Percentiles rank a stretch among this genome's conserved stretches.
phyloP scores from a whole-genome alignment of 2,797 vertebrate species.

The Dendrocincla tyrannina region DNA sequence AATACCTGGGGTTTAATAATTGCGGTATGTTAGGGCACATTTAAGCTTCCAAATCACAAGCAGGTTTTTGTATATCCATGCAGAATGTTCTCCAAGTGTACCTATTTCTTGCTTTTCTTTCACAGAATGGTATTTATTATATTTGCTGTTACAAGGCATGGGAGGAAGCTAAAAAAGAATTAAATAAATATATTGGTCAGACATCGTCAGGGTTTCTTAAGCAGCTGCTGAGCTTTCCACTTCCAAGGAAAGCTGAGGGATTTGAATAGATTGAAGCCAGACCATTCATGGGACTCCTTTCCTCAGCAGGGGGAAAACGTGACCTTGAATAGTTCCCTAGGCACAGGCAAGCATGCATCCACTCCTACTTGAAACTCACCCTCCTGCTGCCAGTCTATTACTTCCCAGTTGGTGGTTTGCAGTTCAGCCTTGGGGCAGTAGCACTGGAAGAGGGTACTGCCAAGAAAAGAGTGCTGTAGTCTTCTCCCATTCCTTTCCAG shows the following conservation, averaged over 20 bases:
- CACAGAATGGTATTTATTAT: background rate
- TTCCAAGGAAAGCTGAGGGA: background rate
- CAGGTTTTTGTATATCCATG: background rate
- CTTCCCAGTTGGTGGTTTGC: background rate
- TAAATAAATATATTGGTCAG: background rate
- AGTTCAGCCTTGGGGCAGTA: background rate
- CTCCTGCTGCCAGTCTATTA: background rate
- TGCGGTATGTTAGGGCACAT: background rate
- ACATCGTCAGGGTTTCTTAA: background rate
- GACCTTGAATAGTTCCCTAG: background rate
- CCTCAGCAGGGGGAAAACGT: background rate
- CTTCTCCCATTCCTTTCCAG: background rate
- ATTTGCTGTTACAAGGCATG: background rate
- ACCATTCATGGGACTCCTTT: background rate
- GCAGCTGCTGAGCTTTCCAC: background rate
- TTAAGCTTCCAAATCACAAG: slow-evolving; percentile 28
- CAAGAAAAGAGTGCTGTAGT: background rate
- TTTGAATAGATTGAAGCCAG: background rate
- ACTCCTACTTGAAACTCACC: background rate
- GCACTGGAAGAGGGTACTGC: background rate
- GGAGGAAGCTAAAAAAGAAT: background rate
- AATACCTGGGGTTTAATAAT: slow-evolving; percentile 29
- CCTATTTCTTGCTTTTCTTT: background rate
- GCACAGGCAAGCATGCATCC: background rate
- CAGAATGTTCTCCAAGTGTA: background rate